Conservation (phyloP, 1,140 invertebrate species). For the Drosophila neocordata region DNA sequence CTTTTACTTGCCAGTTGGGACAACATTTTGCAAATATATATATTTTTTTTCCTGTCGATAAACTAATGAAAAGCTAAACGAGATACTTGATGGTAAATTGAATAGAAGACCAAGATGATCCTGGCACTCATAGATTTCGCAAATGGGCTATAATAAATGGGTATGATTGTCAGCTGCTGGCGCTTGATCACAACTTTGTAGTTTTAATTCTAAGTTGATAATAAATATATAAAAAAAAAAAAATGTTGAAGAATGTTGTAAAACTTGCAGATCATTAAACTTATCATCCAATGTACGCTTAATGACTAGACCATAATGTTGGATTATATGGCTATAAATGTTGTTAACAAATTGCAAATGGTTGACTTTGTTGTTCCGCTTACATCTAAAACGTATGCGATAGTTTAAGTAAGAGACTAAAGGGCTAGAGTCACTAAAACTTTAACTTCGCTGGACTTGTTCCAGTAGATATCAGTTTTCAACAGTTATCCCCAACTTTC, state of each 20-base stretch:
- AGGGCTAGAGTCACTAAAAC: no score
- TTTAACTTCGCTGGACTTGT: no score
- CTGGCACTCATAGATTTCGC: constrained; percentile 50
- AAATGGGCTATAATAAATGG: constrained; percentile 31
- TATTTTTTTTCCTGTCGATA: constrained; percentile 48
- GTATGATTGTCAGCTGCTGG: constrained; percentile 13
- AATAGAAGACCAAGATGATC: constrained; percentile 66
- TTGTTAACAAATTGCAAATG: constrained; percentile 16
- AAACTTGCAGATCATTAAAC: constrained; percentile 33
- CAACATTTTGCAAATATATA: constrained; percentile 72
- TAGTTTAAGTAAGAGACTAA: neutral
- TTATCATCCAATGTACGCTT: constrained; percentile 26
- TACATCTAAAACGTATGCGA: neutral
- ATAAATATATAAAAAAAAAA: constrained; percentile 7
- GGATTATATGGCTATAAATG: neutral
- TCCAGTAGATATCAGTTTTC: no score
- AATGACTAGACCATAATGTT: neutral
- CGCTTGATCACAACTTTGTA: constrained; percentile 41
- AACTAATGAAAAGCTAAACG: constrained; percentile 72
- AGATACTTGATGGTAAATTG: constrained; percentile 48
- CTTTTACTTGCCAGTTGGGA: constrained; percentile 33
- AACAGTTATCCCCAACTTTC: no score
- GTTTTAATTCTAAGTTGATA: constrained; percentile 19
- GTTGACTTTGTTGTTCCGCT: neutral
- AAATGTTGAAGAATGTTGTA: neutral